phyloP scores from a whole-genome alignment of 2,113 vertebrate species.

The Myocastor coypus region DNA sequence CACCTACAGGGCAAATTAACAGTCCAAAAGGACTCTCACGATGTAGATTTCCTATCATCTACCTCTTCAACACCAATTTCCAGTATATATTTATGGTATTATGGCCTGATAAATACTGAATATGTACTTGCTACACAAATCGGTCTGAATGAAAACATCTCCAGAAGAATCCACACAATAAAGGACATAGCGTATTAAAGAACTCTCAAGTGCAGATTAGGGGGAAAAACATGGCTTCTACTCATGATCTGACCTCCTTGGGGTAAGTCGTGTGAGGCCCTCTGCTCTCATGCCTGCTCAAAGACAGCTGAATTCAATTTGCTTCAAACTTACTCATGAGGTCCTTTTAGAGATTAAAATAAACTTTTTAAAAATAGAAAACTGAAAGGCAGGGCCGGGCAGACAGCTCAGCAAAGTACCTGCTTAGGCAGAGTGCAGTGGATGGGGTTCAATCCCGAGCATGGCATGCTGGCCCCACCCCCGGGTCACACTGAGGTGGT shows the following conservation, averaged over 20 bases:
- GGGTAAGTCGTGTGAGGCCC: background rate
- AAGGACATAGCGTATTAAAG: background rate
- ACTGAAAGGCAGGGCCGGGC: background rate
- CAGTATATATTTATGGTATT: background rate
- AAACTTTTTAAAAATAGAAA: background rate
- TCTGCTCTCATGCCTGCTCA: background rate
- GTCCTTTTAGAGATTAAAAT: background rate
- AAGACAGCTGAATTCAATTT: background rate
- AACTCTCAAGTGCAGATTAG: background rate
- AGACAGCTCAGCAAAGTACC: no score
- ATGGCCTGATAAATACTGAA: background rate
- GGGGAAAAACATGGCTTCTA: background rate
- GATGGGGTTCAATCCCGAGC: no score
- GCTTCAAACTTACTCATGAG: background rate
- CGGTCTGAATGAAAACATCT: constrained; percentile 10
- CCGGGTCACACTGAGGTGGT: no score
- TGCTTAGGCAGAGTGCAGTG: no score
- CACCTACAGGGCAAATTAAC: background rate
- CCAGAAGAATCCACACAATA: constrained; percentile 3
- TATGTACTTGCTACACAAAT: background rate
- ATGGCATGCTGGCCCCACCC: no score
- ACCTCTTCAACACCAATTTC: background rate
- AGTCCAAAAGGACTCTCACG: background rate
- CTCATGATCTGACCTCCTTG: background rate
- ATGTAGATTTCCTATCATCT: background rate